These are phyloP conservation scores for fruit fly (Drosophila melanogaster) DNA, from an alignment of 1,140 invertebrate genomes.

Conservation along the genomic window Release_6_plus_ISO1_MT NT_033777.3:20409001-20409500, in stretches of 20 bases:
- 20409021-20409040: constrained; percentile 97
- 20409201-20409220: constrained; percentile 18
- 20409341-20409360: too few relatives aligned
- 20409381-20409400: too few relatives aligned
- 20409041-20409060: constrained; percentile 96
- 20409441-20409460: too few relatives aligned
- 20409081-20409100: constrained; percentile 95
- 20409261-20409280: too few relatives aligned
- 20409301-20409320: too few relatives aligned
- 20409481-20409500: neutral
- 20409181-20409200: constrained; percentile 21
- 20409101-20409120: constrained; percentile 99
- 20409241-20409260: neutral
- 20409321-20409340: too few relatives aligned
- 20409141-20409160: constrained; percentile 40
- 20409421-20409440: neutral
- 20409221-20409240: constrained; percentile 24
- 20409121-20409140: constrained; percentile 99
- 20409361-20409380: too few relatives aligned
- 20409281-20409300: too few relatives aligned
- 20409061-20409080: constrained; percentile 97
- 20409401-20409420: neutral
- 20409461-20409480: neutral
- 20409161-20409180: neutral
- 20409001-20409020: constrained; percentile 92